Base-by-base conservation (phyloP, 1,140 invertebrate genomes). In the Carposina sasakii region DNA sequence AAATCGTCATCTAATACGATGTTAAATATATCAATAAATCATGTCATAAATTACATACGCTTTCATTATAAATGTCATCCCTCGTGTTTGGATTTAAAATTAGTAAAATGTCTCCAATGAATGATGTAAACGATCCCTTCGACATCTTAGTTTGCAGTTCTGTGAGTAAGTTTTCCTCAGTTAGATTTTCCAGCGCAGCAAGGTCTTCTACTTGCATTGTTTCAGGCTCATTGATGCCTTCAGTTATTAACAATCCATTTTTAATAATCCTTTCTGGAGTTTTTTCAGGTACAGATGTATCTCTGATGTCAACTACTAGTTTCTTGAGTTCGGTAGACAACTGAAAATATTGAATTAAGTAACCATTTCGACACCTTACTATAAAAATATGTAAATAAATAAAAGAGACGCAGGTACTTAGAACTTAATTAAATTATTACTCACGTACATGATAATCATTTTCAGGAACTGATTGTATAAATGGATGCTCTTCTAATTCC, bases 401-500 rank as follows among this genome's bases (percentile, higher is more conserved):
- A n/a, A n/a, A n/a, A n/a, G n/a, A n/a, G n/a, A n/a, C n/a, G n/a
- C n/a, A n/a, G n/a, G n/a, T n/a, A n/a, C n/a, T n/a, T n/a, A n/a
- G n/a, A n/a, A n/a, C n/a, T n/a, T n/a, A n/a, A n/a, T n/a, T n/a
- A n/a, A n/a, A n/a, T n/a, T 10, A 19, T 24, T 21, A 26, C 40
- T 37, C 22, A 71, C 86, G 87, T 88, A 93, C 91, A 68, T 89
- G 88, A 63, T 90, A 91, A 65, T 93, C 92, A 67, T 93, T 93
- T 65, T 93, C 91, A 1, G 93, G 92, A 41, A 90, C 83, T 54
- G 88, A 87, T 49, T 88, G 84, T 53, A 93, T 85, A 64, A 97
- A 97, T 0, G 96, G 96, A 88, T 98, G 96, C 54, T 95, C 91
- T 24, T 93, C 81, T 20, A 98, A 85, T 83, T 98, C 95, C 34